These are phyloP conservation scores for Gryllus longicercus DNA, from an alignment of 2,888 invertebrate species.

Conservation along the genomic window DNA sequence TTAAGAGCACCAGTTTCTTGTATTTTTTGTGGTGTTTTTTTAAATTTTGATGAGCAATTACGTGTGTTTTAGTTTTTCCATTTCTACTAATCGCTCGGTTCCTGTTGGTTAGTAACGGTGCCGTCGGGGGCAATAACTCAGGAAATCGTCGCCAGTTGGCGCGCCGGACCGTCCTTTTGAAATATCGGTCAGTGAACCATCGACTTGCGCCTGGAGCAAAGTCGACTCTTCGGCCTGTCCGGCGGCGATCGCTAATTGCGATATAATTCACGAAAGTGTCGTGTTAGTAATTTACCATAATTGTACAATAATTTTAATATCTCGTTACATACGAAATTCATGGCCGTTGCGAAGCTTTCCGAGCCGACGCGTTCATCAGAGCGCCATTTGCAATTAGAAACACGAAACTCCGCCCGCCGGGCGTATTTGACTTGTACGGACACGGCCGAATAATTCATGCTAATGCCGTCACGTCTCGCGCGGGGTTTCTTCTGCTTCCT, in stretches of 20 bases:
- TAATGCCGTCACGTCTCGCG: not conserved
- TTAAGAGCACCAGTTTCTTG: too few species aligned
- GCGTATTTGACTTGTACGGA: not conserved
- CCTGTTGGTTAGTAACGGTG: too few species aligned
- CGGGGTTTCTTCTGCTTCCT: not conserved
- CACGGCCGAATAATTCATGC: slow-evolving; percentile 9
- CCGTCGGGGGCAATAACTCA: too few species aligned
- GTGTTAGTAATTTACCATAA: not conserved
- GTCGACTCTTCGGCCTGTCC: too few species aligned
- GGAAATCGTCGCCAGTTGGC: too few species aligned
- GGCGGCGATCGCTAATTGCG: not conserved
- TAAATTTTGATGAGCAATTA: too few species aligned
- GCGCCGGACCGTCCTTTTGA: too few species aligned
- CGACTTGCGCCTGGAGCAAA: too few species aligned
- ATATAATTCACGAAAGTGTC: not conserved
- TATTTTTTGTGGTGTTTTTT: too few species aligned
- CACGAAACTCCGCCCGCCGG: not conserved
- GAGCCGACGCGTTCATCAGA: not conserved
- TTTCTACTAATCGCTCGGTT: too few species aligned
- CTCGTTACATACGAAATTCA: not conserved
- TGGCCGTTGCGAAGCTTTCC: not conserved
- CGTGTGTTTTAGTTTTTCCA: too few species aligned
- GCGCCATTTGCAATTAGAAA: not conserved
- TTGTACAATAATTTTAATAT: not conserved
- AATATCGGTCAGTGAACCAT: too few species aligned